Evolutionary conservation across 2,113 vertebrate genomes (phyloP), one percentile per base, ranked within the genome.

Genomic region (Oplegnathus fasciatus): DNA sequence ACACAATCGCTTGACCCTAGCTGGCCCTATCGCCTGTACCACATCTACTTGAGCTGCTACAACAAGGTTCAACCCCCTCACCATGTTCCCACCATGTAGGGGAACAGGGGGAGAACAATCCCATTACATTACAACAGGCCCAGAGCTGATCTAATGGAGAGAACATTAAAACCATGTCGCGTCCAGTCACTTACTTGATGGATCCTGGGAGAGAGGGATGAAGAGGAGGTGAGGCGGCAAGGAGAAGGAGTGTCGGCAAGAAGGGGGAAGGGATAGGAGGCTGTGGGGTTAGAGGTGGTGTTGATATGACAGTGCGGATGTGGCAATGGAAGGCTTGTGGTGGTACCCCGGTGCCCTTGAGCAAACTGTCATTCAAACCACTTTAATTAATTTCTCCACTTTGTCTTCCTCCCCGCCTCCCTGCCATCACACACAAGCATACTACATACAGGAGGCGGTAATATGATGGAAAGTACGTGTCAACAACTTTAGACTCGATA

Each of bases 291-390:
- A 82, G 74, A 80, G 65, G 66, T 22, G 34, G 83, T 74, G 85
- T 88, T 61, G 50, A 87, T 84, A 42, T 88, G 89, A 94, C 81
- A 80, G 80, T 57, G 80, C 78, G 86, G 87, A 89, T 83, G 86
- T 1, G 24, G 80, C 80, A 34, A n/a, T 54, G 69, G 69, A 83
- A 84, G 71, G 76, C 65, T 84, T 50, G 85, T 69, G 86, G 92
- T 79, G 85, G 93, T 86, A 80, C 89, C 84, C 50, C 77, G 5
- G 8, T 95, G 94, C 95, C 95, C 92, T 95, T 95, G 95, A 95
- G 95, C 93, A 57, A 80, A 52, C 94, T 96, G 95, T 96, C 94
- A 91, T 95, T 96, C 95, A 94, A 90, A 75, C 67, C 94, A 95
- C 90, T 94, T 95, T 95, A 92, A 95, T 95, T 96, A 96, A 94